Evolutionary conservation across 2,888 invertebrate species (phyloP).

Genomic region (Oscheius sp.): DNA sequence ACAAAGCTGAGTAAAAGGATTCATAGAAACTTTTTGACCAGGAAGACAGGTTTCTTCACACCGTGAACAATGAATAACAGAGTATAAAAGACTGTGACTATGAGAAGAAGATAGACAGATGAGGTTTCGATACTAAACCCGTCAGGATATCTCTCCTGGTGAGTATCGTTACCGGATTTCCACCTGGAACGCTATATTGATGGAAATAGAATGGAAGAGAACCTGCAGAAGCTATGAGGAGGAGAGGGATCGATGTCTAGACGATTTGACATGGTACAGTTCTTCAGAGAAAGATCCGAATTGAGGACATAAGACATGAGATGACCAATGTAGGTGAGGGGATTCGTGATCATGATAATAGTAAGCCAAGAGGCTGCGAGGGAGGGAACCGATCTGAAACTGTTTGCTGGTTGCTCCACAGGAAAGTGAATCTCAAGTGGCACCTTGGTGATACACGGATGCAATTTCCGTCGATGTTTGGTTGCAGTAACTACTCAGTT

Average conservation of each 20-base stretch:
- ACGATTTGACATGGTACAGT: constrained; percentile 6
- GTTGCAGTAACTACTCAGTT: too few relatives aligned
- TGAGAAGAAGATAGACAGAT: constrained; percentile 5
- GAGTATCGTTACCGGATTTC: not conserved
- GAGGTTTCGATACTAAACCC: not conserved
- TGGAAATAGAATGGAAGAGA: too few relatives aligned
- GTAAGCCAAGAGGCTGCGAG: not conserved
- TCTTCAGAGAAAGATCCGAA: constrained; percentile 1
- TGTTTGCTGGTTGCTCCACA: too few relatives aligned
- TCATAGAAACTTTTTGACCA: constrained; percentile 29
- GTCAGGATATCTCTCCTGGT: constrained; percentile 10
- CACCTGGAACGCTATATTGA: not conserved
- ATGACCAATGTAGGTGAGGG: constrained; percentile 9
- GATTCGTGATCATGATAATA: not conserved
- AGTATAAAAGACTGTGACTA: not conserved
- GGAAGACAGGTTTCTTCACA: constrained; percentile 9
- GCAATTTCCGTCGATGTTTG: too few relatives aligned
- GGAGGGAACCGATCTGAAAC: constrained; percentile 16
- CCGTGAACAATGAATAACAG: not conserved
- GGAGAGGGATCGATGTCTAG: constrained; percentile 26
- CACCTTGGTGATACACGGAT: too few relatives aligned
- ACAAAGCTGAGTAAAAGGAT: constrained; percentile 32
- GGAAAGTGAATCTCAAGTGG: too few relatives aligned
- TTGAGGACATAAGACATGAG: not conserved
- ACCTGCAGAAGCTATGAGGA: constrained; percentile 29